Base-by-base conservation (phyloP, 2,888 invertebrate species). In the Apomyelois bistriatella region DNA sequence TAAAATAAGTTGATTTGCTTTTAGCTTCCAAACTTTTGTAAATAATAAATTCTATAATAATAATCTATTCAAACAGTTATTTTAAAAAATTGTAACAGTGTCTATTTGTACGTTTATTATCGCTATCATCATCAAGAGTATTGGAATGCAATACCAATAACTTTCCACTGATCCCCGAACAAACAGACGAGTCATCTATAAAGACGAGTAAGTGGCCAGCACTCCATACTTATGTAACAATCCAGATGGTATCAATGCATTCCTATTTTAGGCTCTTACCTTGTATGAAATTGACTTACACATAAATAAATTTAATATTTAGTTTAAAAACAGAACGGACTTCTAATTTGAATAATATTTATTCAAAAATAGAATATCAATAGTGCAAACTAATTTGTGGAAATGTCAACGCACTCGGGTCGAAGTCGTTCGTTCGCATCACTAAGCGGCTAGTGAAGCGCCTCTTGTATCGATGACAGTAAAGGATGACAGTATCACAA, bases 401-500 rank as follows among this genome's bases (percentile, higher is more conserved):
- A 59, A 46, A 65, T 71, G 77, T 76, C 76, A 75, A 66, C 64
- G 70, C 65, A 73, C 78, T 76, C 68, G 74, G 57, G 60, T 63
- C 65, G 32, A 10, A 32, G 10, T 32, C 32, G 62, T 66, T 67
- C 61, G 64, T 63, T 65, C 62, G 59, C 72, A 66, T 64, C 61
- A 68, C 66, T 60, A 64, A 58, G 57, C 59, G 36, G 60, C 52
- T 63, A 65, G 66, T 62, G 58, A 58, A 63, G 52, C 51, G 32
- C 51, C 51, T 51, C 35, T 56, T 56, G 61, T 55, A 57, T 51
- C 59, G 65, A 61, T 65, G 67, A 68, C 72, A 68, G 68, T 57
- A 42, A 65, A 66, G 72, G 73, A 78, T 76, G 83, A 82, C 84
- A 83, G 76, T 81, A 83, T 82, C 84, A 72, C 73, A 70, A 69